Base-by-base conservation (phyloP, 2,113 vertebrate genomes). In the Regulus satrapa region DNA sequence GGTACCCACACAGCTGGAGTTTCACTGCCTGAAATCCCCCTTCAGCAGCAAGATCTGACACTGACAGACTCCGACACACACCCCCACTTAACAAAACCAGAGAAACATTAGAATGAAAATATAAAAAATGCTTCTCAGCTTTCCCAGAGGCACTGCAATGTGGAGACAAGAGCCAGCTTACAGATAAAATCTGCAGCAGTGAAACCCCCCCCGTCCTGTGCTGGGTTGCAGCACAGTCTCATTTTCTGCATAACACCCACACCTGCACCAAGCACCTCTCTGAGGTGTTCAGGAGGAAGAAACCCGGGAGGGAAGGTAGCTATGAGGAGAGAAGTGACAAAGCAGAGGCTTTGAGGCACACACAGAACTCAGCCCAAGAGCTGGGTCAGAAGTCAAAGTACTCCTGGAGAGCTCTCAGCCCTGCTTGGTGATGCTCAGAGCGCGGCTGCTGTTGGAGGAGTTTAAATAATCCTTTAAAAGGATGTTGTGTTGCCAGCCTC, bases 21-120 rank as follows among this genome's bases (percentile, higher is more conserved):
- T 69, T 54, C 93, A 41, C 71, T 36, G 54, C 58, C 80, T 82
- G 78, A 78, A 85, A 76, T 78, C 24, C 49, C 80, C 62, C 69
- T 78, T 46, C 77, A 72, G 93, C 89, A 79, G 77, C 73, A 82
- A 12, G 43, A 8, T 41, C 84, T 89, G 89, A 54, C 74, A 66
- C 74, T 43, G 74, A 76, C 2, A 54, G 36, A 62, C 38, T 85
- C 73, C 0, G 2, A 88, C 69, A 87, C 31, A 11, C 16, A 71
- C 23, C 43, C 64, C 86, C 52, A 21, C 66, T 10, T 51, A 73
- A 91, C 46, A 36, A 75, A 92, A 20, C 26, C 61, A 74, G 61
- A 68, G 54, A 38, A 82, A n/a, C 43, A 52, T 58, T 18, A 62
- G 38, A 76, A 82, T 46, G 52, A 89, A 92, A 95, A 73, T 11